Evolutionary conservation across 2,113 vertebrate species (phyloP).

Genomic region (Cygnus atratus): DNA sequence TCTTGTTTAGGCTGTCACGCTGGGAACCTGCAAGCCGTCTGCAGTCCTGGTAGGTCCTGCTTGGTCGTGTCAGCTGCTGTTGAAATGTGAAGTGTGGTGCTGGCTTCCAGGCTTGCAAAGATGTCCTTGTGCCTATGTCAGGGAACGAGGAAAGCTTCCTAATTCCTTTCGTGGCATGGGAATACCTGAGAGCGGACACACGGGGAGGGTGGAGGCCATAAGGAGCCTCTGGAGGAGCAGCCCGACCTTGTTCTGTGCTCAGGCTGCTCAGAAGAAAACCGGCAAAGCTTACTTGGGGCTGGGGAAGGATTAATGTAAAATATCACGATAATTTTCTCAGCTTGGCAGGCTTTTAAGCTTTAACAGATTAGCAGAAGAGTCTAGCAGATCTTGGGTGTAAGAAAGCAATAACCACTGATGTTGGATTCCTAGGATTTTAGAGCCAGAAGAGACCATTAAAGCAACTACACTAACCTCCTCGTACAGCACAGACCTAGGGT

Average conservation of each 20-base stretch:
- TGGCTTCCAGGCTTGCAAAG: neutral
- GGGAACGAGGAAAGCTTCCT: neutral
- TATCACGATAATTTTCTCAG: neutral
- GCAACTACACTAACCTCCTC: neutral
- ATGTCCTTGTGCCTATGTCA: neutral
- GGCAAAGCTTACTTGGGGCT: neutral
- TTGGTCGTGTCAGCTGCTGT: neutral
- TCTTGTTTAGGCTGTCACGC: neutral
- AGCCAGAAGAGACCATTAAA: neutral
- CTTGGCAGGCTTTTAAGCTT: neutral
- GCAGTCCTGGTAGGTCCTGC: neutral
- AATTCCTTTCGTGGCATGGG: neutral
- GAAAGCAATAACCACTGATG: neutral
- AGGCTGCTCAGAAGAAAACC: neutral
- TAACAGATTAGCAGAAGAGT: neutral
- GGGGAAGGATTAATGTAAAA: neutral
- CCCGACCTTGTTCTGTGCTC: neutral
- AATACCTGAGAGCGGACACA: neutral
- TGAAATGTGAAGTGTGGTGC: neutral
- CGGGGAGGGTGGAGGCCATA: rapidly evolving
- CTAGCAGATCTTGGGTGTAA: neutral
- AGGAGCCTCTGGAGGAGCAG: neutral
- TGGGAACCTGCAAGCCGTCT: neutral
- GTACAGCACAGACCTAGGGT: neutral
- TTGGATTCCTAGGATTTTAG: neutral